Conservation (phyloP, 2,888 invertebrate genomes). For the Gymnocheta viridis region DNA sequence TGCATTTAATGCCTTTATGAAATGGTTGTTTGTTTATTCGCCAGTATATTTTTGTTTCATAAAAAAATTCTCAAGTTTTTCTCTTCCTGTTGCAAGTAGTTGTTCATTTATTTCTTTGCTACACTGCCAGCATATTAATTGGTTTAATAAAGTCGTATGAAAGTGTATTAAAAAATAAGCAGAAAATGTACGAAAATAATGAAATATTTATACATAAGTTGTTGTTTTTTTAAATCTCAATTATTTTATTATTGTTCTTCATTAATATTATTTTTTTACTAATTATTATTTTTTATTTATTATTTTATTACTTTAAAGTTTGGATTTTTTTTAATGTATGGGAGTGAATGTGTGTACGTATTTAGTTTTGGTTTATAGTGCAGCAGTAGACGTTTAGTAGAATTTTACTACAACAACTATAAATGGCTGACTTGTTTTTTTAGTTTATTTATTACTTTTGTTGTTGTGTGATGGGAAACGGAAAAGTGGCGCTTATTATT, state of each 20-base stretch:
- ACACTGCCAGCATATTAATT: constrained; percentile 69
- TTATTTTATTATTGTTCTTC: constrained; percentile 44
- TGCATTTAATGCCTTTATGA: constrained; percentile 35
- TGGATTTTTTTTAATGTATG: neutral
- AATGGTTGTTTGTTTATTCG: constrained; percentile 43
- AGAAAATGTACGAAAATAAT: constrained; percentile 21
- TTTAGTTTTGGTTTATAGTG: constrained; percentile 15
- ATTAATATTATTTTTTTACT: constrained; percentile 24
- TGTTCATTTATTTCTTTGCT: constrained; percentile 4
- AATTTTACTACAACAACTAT: constrained; percentile 30
- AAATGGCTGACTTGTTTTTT: constrained; percentile 53
- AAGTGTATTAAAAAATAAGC: constrained; percentile 3
- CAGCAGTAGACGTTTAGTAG: neutral
- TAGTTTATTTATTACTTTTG: constrained; percentile 11
- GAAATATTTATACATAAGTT: constrained; percentile 51
- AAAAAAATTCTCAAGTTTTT: constrained; percentile 36
- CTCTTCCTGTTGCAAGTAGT: constrained; percentile 52
- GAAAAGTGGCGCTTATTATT: constrained; percentile 64
- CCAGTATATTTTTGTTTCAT: constrained; percentile 25
- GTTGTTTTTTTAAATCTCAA: constrained; percentile 55
- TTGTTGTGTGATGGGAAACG: constrained; percentile 43
- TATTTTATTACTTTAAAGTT: constrained; percentile 12
- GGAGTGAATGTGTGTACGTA: neutral
- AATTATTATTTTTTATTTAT: neutral
- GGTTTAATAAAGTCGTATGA: constrained; percentile 44